Evolutionary conservation across 2,888 invertebrate genomes (phyloP).

Genomic region (Brenthis daphne): DNA sequence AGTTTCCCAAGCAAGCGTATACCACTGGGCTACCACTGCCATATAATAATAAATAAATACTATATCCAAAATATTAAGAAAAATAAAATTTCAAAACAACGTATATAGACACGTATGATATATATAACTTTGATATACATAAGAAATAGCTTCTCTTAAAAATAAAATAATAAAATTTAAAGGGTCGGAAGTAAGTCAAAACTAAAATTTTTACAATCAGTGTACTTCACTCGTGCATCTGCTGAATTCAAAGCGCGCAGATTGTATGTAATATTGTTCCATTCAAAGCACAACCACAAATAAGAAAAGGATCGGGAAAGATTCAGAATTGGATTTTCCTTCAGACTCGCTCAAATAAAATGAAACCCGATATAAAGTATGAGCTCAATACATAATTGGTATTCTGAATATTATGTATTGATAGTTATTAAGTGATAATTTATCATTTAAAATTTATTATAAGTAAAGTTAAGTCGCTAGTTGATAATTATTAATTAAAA

Average conservation of each 20-base stretch:
- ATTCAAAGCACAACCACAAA: slow-evolving; percentile 42
- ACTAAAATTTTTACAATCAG: slow-evolving; percentile 19
- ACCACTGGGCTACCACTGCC: too few relatives aligned
- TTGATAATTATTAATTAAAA: too few relatives aligned
- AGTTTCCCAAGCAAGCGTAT: too few relatives aligned
- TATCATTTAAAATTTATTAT: neutral
- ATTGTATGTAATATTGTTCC: slow-evolving; percentile 41
- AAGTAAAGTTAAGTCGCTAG: too few relatives aligned
- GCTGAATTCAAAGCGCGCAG: slow-evolving; percentile 32
- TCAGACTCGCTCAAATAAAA: slow-evolving; percentile 24
- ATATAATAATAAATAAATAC: too few relatives aligned
- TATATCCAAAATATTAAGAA: too few relatives aligned
- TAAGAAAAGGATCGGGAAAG: slow-evolving; percentile 34
- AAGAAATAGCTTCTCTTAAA: too few relatives aligned
- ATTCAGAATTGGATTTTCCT: slow-evolving; percentile 37
- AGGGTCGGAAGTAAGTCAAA: neutral
- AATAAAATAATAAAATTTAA: too few relatives aligned
- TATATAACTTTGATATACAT: too few relatives aligned
- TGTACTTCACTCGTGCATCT: slow-evolving; percentile 29
- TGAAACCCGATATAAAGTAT: slow-evolving; percentile 21
- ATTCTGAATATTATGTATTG: neutral
- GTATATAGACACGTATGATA: too few relatives aligned
- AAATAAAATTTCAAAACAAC: too few relatives aligned
- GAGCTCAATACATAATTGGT: slow-evolving; percentile 6
- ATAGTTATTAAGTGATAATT: neutral